Conservation (phyloP, 1,140 invertebrate genomes). For the Delia radicum region DNA sequence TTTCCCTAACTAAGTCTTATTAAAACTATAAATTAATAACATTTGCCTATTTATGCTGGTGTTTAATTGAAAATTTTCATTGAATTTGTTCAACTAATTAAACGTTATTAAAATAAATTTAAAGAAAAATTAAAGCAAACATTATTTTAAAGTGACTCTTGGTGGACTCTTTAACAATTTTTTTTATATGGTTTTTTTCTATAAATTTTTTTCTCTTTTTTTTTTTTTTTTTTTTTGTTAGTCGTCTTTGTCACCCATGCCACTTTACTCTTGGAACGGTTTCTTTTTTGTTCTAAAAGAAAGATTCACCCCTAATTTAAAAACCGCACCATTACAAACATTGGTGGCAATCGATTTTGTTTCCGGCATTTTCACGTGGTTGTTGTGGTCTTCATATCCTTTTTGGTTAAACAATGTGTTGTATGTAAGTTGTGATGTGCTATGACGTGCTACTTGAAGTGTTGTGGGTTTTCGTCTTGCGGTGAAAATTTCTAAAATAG, state of each 20-base stretch:
- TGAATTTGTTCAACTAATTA: too few relatives aligned
- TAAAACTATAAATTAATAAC: too few relatives aligned
- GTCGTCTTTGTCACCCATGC: background rate
- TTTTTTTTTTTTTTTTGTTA: background rate
- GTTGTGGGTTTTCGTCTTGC: background rate
- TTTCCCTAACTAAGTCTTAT: too few relatives aligned
- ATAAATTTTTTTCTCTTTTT: background rate
- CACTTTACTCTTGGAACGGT: background rate
- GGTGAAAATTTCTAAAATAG: too few relatives aligned
- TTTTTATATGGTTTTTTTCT: too few relatives aligned
- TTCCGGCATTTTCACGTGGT: conserved; percentile 56
- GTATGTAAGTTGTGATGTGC: background rate
- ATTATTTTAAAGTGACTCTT: too few relatives aligned
- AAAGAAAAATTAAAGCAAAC: too few relatives aligned
- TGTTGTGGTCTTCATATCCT: conserved; percentile 20
- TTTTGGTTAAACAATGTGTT: background rate
- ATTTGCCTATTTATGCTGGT: too few relatives aligned
- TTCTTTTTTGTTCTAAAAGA: too few relatives aligned
- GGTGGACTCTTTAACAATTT: too few relatives aligned
- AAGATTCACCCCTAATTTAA: conserved; percentile 6
- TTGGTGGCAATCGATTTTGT: conserved; percentile 52
- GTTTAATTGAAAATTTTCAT: too few relatives aligned
- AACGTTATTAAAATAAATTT: too few relatives aligned
- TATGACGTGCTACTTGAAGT: background rate
- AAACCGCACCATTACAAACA: conserved; percentile 7